A percentile compares a stretch with the other conserved stretches of the same genome.
Conservation (phyloP, 2,888 invertebrate genomes). For the Masnerella sp. region DNA sequence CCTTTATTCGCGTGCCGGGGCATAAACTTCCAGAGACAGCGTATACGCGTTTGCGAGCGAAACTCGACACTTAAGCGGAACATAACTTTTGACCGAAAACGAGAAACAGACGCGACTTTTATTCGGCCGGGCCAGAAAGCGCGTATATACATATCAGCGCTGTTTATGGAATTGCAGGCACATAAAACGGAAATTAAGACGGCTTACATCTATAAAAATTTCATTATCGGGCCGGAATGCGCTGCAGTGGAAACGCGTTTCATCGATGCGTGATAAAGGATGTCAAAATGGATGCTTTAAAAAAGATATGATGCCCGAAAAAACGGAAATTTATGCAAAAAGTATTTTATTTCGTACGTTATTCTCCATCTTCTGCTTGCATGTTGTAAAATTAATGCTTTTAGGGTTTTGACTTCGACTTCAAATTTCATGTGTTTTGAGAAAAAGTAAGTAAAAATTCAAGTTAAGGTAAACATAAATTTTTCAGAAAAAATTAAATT, state of each 20-base stretch:
- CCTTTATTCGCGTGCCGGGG: constrained; percentile 21
- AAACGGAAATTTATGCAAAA: too few species aligned
- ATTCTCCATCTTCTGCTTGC: too few species aligned
- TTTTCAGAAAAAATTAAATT: too few species aligned
- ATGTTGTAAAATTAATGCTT: too few species aligned
- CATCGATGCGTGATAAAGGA: constrained; percentile 45
- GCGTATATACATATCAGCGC: constrained; percentile 24
- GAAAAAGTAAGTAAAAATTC: too few species aligned
- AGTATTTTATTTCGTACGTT: constrained; percentile 29
- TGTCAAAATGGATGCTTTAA: constrained; percentile 51
- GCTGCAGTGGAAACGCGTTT: too few species aligned
- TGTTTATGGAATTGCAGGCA: constrained; percentile 32
- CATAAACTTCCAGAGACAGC: constrained; percentile 32
- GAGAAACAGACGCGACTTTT: constrained; percentile 27
- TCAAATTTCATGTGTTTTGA: too few species aligned
- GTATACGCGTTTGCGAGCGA: constrained; percentile 27
- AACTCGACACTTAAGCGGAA: constrained; percentile 35
- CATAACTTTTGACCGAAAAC: constrained; percentile 26
- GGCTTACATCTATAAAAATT: constrained; percentile 40
- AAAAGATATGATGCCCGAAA: constrained; percentile 31
- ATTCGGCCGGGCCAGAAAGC: constrained; percentile 4
- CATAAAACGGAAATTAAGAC: too few species aligned
- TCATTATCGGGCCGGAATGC: too few species aligned
- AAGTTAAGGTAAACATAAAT: too few species aligned
- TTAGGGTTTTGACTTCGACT: too few species aligned